Evolutionary conservation across 2,888 invertebrate genomes (phyloP).

Genomic region (Drosophila nr. medialis): DNA sequence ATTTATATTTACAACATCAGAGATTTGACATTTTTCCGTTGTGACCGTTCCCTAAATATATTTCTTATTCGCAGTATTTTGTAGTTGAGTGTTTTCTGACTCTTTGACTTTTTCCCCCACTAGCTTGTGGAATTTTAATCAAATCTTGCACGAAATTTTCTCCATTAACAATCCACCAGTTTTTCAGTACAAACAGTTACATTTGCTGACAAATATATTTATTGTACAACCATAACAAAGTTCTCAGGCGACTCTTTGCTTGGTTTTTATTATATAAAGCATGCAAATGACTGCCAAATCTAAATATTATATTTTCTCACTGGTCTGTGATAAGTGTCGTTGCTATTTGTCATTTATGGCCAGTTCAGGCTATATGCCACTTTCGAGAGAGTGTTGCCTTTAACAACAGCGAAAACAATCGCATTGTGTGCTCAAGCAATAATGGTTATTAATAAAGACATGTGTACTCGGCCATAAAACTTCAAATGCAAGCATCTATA

Average conservation of each 20-base stretch:
- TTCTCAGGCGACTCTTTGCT: constrained; percentile 20
- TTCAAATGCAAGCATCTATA: constrained; percentile 66
- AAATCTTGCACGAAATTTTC: background rate
- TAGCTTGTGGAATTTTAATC: background rate
- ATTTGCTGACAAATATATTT: background rate
- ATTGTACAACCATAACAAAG: background rate
- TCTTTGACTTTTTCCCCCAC: background rate
- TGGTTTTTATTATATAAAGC: constrained; percentile 6
- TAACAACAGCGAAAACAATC: constrained; percentile 35
- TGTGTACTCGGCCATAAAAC: constrained; percentile 69
- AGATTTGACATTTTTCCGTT: constrained; percentile 52
- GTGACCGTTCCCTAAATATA: background rate
- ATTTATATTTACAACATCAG: constrained; percentile 1
- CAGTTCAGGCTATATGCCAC: constrained; percentile 35
- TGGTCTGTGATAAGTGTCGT: constrained; percentile 20
- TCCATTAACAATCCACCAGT: background rate
- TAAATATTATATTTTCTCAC: constrained; percentile 57
- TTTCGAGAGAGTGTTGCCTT: constrained; percentile 32
- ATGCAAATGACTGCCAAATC: constrained; percentile 34
- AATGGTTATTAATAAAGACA: constrained; percentile 75
- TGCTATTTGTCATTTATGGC: constrained; percentile 58
- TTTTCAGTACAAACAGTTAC: background rate
- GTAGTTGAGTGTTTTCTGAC: background rate
- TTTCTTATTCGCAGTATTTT: background rate
- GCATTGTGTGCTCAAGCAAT: constrained; percentile 52